Conservation (phyloP, 1,140 invertebrate genomes). For the Zaprionus nigranus region DNA sequence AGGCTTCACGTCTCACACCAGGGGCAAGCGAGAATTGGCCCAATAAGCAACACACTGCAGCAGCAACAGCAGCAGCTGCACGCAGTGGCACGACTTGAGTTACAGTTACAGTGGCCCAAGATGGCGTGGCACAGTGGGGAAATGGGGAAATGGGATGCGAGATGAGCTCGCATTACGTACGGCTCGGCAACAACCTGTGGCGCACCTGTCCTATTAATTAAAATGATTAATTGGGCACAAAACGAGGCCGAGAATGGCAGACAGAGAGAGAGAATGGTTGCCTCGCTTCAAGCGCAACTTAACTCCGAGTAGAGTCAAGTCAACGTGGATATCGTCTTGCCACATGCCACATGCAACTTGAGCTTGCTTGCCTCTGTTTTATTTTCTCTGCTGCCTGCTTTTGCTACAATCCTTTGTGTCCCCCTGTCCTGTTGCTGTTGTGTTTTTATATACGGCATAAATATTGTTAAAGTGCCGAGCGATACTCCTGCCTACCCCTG, state of each 20-base stretch:
- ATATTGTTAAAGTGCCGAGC: slow-evolving; percentile 78
- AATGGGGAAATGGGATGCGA: neutral
- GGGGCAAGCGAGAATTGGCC: neutral
- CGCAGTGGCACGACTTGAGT: slow-evolving; percentile 7
- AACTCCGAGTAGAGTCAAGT: slow-evolving; percentile 19
- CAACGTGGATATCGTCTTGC: slow-evolving; percentile 39
- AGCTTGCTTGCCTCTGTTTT: slow-evolving; percentile 32
- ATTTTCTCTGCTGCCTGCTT: neutral
- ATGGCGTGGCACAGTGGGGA: neutral
- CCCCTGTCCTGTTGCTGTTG: slow-evolving; percentile 44
- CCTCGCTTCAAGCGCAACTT: slow-evolving; percentile 20
- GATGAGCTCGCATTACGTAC: slow-evolving; percentile 50
- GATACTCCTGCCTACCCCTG: slow-evolving; percentile 42
- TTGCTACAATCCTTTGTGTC: slow-evolving; percentile 2
- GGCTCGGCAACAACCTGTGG: slow-evolving; percentile 69
- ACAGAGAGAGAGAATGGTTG: neutral
- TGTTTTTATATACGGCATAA: slow-evolving; percentile 64
- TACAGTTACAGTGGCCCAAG: neutral
- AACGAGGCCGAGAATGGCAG: neutral
- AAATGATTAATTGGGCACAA: slow-evolving; percentile 73
- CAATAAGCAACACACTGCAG: neutral
- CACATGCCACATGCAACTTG: slow-evolving; percentile 55
- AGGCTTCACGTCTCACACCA: neutral
- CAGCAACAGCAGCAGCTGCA: neutral
- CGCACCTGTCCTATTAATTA: slow-evolving; percentile 82